Evolutionary conservation across 1,140 invertebrate genomes (phyloP).

Genomic region (Ridgeia piscesae): DNA sequence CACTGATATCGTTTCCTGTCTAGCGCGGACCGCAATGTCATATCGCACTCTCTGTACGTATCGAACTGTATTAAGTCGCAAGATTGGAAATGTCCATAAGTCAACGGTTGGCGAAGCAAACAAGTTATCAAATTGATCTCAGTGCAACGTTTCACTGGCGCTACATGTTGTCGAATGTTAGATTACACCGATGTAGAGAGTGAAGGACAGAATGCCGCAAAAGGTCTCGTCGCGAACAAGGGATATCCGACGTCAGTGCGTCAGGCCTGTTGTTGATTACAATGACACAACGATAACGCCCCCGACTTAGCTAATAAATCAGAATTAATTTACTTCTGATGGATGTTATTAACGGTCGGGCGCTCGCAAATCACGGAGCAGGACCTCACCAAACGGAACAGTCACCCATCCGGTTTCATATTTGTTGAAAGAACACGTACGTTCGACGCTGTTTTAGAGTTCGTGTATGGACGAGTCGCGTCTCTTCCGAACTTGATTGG

Average conservation of each 20-base stretch:
- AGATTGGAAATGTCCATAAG: no score
- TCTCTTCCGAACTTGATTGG: background rate
- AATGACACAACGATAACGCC: background rate
- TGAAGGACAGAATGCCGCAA: background rate
- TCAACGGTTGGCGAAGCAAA: no score
- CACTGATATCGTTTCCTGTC: no score
- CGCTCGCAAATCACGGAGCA: background rate
- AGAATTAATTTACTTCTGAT: background rate
- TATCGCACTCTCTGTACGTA: no score
- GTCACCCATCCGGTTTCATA: background rate
- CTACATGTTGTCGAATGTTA: background rate
- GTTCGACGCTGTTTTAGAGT: background rate
- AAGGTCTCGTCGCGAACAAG: background rate
- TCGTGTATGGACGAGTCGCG: background rate
- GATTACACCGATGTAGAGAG: no score
- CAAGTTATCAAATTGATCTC: background rate
- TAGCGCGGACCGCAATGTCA: no score
- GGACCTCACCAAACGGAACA: background rate
- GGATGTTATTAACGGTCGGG: background rate
- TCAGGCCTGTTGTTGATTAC: background rate
- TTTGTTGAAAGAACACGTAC: background rate
- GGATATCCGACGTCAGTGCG: background rate
- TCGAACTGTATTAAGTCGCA: no score
- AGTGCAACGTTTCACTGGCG: background rate
- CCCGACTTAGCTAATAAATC: background rate